Evolutionary conservation across 2,888 invertebrate genomes (phyloP).

Genomic region (Ophonus ardosiacus): DNA sequence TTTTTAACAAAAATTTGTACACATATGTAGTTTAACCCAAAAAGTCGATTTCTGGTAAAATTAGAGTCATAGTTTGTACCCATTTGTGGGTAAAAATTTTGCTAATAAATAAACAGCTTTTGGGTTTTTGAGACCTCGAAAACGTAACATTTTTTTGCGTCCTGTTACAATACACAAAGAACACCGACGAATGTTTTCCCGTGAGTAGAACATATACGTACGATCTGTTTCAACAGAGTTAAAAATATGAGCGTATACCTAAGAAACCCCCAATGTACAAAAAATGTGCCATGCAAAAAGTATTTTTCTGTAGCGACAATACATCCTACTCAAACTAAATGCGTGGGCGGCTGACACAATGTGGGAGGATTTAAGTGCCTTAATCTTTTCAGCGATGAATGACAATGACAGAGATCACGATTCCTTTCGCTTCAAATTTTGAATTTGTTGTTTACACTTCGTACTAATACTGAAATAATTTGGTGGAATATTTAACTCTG

Average conservation of each 20-base stretch:
- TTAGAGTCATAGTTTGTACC: no score
- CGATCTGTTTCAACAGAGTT: slow-evolving; percentile 39
- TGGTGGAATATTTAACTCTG: no score
- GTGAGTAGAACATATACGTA: background rate
- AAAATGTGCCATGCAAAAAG: slow-evolving; percentile 47
- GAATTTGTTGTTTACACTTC: background rate
- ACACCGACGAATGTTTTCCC: background rate
- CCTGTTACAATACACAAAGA: background rate
- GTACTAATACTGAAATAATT: no score
- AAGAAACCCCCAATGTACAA: slow-evolving; percentile 48
- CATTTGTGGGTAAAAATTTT: no score
- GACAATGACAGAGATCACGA: background rate
- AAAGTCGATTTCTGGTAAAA: no score
- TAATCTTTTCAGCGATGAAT: slow-evolving; percentile 5
- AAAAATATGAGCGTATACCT: slow-evolving; percentile 47
- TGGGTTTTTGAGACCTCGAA: no score
- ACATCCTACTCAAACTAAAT: slow-evolving; percentile 29
- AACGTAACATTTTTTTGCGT: background rate
- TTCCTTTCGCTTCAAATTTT: background rate
- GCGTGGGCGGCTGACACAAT: background rate
- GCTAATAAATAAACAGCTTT: no score
- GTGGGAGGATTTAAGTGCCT: slow-evolving; percentile 27
- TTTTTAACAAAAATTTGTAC: no score
- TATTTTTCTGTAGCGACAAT: slow-evolving; percentile 37
- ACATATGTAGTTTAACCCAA: no score